Evolutionary conservation across 1,140 invertebrate genomes (phyloP), one percentile per base, ranked within the genome.

Genomic region (Lethrus apterus): DNA sequence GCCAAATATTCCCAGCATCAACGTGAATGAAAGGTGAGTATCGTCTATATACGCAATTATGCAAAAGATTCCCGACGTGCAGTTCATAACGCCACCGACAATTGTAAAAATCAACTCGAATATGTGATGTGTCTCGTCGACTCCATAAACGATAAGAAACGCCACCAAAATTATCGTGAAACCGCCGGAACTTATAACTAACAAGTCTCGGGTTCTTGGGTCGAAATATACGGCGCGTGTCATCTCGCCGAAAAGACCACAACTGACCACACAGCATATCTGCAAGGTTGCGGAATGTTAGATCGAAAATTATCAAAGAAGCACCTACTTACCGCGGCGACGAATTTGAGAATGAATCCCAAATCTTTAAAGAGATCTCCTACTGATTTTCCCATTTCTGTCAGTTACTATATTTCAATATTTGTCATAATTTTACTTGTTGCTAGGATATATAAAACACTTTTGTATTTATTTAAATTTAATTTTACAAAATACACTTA

Each of bases 301-400:
- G 18, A 21, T 14, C 1, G 19, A 34, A 34, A 34, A 34, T 17
- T 14, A 3, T 34, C 14, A 34, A 14, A 17, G 14, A 17, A 13
- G 33, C 2, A 14, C 24, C 19, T 21, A 9, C 35, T 38, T 38
- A 38, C 35, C 18, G n/a, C 13, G 20, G 20, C 35, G 4, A 38
- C 35, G 13, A 38, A 11, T 19, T 38, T 38, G 35, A 21, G 24
- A 1, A 38, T 19, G 18, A 38, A 38, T 11, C 24, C 24, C 3
- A 38, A n/a, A 38, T 38, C 13, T 7, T 11, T 1, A 11, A 38
- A 38, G 3, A 38, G 18, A 1, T 21, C 18, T 21, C 24, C 24
- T 4, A n/a, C n/a, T n/a, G 18, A 2, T 17, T 17, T 17, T 14
- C 14, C 19, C 32, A 34, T 33, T 9, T 29, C 11, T 8, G 9